Percentiles rank a stretch among this genome's conserved stretches.
Evolutionary conservation across 2,113 vertebrate genomes (phyloP).

Genomic region (Noctilio leporinus): DNA sequence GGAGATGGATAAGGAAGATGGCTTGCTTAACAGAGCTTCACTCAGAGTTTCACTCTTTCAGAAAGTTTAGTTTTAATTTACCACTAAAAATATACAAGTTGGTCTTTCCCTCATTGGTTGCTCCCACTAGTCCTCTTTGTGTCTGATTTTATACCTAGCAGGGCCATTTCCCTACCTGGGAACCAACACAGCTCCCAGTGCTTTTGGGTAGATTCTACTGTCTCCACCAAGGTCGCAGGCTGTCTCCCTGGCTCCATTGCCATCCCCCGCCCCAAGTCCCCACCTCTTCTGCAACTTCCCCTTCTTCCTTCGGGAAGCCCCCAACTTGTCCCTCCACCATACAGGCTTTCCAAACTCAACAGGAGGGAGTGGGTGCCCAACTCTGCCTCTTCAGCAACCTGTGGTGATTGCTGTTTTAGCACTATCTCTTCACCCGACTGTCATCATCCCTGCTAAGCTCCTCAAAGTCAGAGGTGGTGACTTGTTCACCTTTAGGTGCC

Average conservation of each 20-base stretch:
- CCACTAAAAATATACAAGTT: neutral
- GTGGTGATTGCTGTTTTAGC: neutral
- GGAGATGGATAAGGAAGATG: neutral
- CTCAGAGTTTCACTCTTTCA: neutral
- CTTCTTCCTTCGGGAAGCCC: neutral
- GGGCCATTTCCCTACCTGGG: neutral
- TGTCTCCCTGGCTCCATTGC: fast-evolving
- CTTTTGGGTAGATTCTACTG: neutral
- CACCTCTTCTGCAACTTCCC: neutral
- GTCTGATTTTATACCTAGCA: neutral
- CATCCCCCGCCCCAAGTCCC: too few species aligned
- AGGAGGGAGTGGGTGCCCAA: neutral
- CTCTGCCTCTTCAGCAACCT: neutral
- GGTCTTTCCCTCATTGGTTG: neutral
- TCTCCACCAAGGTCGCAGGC: neutral
- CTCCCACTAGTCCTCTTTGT: neutral
- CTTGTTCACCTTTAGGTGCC: neutral
- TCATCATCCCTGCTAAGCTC: fast-evolving
- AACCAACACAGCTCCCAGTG: neutral
- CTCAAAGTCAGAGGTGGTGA: neutral
- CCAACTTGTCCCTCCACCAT: neutral
- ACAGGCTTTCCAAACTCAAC: neutral
- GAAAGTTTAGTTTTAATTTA: neutral
- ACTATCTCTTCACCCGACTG: neutral
- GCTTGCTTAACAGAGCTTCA: neutral